These are phyloP conservation scores for Pseudochirops cupreus DNA, from an alignment of 2,797 vertebrate genomes.

Conservation along the genomic window DNA sequence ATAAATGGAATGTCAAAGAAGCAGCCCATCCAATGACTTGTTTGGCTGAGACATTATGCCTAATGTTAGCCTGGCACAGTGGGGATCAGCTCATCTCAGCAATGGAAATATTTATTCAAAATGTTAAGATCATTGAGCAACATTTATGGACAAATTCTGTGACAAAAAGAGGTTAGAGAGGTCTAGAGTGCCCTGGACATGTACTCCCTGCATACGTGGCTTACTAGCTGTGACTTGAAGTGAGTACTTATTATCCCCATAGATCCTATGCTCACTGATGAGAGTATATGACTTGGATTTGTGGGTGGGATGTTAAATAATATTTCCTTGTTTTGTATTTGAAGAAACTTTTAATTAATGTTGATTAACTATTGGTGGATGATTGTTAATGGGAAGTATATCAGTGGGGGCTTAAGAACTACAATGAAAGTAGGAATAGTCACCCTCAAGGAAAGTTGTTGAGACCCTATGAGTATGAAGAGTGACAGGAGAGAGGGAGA, in stretches of 20 bases:
- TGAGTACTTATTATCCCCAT: not conserved
- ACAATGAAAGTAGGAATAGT: not conserved
- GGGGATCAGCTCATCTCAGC: not conserved
- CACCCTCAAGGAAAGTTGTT: not conserved
- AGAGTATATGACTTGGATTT: not conserved
- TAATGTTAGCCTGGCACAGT: not conserved
- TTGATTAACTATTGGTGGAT: not conserved
- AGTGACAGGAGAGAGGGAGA: not conserved
- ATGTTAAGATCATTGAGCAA: not conserved
- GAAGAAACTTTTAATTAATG: not conserved
- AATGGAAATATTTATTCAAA: not conserved
- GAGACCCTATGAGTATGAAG: not conserved
- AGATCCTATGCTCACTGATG: not conserved
- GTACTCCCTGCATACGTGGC: not conserved
- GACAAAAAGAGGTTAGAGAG: not conserved
- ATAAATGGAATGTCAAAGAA: not conserved
- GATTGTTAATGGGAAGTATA: not conserved
- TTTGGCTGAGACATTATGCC: not conserved
- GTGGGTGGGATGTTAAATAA: not conserved
- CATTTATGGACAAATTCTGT: not conserved
- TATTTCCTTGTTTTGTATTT: not conserved
- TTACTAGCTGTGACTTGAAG: not conserved
- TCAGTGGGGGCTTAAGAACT: not conserved
- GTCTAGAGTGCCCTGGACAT: not conserved
- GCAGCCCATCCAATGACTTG: not conserved